Base-by-base conservation (phyloP, 2,797 vertebrate genomes). In the Zonotrichia albicollis region DNA sequence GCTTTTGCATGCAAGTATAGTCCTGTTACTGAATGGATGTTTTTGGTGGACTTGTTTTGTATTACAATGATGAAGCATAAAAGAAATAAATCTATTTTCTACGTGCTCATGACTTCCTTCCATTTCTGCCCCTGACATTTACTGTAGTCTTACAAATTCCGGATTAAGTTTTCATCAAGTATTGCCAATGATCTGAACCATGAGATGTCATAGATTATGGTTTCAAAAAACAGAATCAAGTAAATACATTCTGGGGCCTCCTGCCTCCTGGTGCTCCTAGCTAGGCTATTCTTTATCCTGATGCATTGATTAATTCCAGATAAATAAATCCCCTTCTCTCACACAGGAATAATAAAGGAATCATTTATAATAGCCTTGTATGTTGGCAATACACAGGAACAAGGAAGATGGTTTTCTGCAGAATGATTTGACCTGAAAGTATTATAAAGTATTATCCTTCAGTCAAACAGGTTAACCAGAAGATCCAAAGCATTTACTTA, bases 261-360 rank as follows among this genome's bases (percentile, higher is more conserved):
- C 75, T 85, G 67, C 78, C 48, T 91, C 65, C 75, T 85, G 60
- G 65, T 88, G 43, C 64, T 93, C 42, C 65, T 91, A 73, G 29
- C 19, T 74, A 90, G 64, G 72, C 82, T 93, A 83, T 93, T 92
- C 60, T 95, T 96, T 90, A 91, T 89, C 76, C 81, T 90, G 34
- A 50, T 92, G 84, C 64, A 77, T 29, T 96, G 93, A 96, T 96
- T 96, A 96, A 96, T 93, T 88, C 79, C 80, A 80, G 51, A 46
- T 80, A 93, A 92, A 93, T 97, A 97, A 96, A 97, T 97, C 85
- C 85, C 43, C 29, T 77, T 93, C 58, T 71, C 90, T 96, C 89
- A 88, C 84, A 84, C 18, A 88, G 65, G 89, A 97, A 92, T 94
- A 96, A 96, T 96, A 95, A 93, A 91, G 40, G 91, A 94, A 95